Evolutionary conservation across 2,113 vertebrate genomes (phyloP).

Genomic region (Heloderma charlesbogerti): DNA sequence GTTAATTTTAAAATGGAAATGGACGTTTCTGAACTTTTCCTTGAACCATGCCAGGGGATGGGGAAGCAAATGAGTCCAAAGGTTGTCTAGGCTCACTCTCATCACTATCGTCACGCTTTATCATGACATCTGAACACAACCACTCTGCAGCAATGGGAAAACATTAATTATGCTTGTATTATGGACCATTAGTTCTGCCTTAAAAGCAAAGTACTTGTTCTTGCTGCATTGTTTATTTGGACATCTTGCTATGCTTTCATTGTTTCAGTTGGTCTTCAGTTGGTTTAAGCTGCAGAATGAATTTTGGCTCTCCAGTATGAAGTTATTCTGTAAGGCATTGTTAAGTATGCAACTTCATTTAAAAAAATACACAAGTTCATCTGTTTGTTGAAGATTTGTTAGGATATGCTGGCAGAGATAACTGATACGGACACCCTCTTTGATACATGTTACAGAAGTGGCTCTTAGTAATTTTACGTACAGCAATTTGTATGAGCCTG

Average conservation of each 20-base stretch:
- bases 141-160: not conserved
- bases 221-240: not conserved
- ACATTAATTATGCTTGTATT: not conserved
- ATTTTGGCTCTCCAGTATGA: not conserved
- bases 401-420: constrained; percentile 11
- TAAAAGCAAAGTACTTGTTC: not conserved
- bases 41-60: too few species aligned
- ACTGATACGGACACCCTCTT: not conserved
- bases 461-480: constrained; percentile 17
- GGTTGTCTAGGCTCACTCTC: too few species aligned
- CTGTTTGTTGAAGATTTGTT: constrained; percentile 14
- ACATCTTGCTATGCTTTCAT: not conserved
- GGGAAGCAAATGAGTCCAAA: too few species aligned
- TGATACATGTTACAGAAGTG: constrained; percentile 7
- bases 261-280: not conserved
- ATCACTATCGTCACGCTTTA: too few species aligned
- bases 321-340: not conserved
- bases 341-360: not conserved
- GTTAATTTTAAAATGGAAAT: too few species aligned
- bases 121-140: not conserved
- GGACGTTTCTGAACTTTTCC: too few species aligned
- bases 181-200: not conserved
- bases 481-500: not conserved
- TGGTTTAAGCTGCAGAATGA: not conserved
- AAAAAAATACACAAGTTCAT: not conserved